phyloP scores from a whole-genome alignment of 2,113 vertebrate genomes.

The Campylorhamphus procurvoides region DNA sequence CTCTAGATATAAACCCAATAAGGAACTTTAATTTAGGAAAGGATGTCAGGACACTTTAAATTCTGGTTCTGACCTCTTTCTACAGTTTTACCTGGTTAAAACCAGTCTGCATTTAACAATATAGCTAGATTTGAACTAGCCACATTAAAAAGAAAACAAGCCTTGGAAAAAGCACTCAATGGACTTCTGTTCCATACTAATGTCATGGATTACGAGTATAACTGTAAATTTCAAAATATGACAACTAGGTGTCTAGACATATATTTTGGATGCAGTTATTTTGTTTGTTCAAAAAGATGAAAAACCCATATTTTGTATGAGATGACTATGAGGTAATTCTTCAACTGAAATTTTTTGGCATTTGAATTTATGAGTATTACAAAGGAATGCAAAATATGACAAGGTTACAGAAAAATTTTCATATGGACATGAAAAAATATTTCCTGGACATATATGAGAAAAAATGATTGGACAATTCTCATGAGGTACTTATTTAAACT shows the following conservation, averaged over 20 bases:
- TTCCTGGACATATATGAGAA: not conserved
- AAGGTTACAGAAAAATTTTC: not conserved
- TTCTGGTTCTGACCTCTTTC: not conserved
- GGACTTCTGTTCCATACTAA: not conserved
- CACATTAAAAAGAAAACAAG: not conserved
- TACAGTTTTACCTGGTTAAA: not conserved
- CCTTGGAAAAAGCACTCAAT: not conserved
- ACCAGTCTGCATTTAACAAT: not conserved
- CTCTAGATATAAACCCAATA: not conserved
- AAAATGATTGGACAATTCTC: not conserved
- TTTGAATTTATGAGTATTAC: not conserved
- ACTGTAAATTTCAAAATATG: not conserved
- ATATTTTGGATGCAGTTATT: not conserved
- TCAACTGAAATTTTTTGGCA: not conserved
- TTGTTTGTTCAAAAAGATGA: not conserved
- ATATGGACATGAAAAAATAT: not conserved
- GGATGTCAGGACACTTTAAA: not conserved
- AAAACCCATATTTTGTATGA: not conserved
- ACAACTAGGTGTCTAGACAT: accelerated
- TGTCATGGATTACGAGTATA: not conserved
- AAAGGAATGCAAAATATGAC: not conserved
- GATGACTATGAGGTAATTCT: not conserved
- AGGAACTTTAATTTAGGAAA: not conserved
- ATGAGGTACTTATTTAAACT: not conserved
- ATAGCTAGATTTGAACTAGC: not conserved